Conservation (phyloP, 2,888 invertebrate species). For the Altica lythri region DNA sequence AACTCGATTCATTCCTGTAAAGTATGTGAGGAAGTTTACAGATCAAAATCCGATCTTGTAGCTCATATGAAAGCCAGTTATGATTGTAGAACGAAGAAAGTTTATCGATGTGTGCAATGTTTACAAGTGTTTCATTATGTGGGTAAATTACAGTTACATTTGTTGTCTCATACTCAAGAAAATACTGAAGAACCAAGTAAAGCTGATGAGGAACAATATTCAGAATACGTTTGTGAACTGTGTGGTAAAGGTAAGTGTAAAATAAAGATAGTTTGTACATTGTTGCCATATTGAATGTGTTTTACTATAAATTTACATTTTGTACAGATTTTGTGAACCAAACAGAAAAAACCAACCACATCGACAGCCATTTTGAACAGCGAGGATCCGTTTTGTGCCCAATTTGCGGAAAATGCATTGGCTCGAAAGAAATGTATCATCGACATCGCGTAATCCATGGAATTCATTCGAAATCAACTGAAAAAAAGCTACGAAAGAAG, state of each 20-base stretch:
- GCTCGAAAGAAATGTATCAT: slow-evolving; percentile 18
- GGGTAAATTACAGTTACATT: slow-evolving; percentile 20
- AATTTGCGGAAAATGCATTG: slow-evolving; percentile 19
- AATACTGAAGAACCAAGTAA: slow-evolving; percentile 2
- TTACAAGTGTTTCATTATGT: slow-evolving; percentile 14
- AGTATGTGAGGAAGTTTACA: slow-evolving; percentile 21
- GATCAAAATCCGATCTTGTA: slow-evolving; percentile 9
- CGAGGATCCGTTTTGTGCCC: slow-evolving; percentile 18
- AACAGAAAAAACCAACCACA: slow-evolving; percentile 11
- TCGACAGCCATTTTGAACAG: slow-evolving; percentile 16
- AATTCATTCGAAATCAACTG: neutral
- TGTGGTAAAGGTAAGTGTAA: slow-evolving; percentile 17
- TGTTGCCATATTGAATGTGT: neutral
- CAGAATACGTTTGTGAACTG: slow-evolving; percentile 12
- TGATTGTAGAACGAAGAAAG: slow-evolving; percentile 20
- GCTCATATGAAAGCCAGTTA: slow-evolving; percentile 19
- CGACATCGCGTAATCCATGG: slow-evolving; percentile 9
- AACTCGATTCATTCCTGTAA: slow-evolving; percentile 18
- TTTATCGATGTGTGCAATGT: slow-evolving; percentile 15
- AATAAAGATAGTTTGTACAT: neutral
- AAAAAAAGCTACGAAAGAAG: slow-evolving; percentile 2
- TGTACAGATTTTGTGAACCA: slow-evolving; percentile 4
- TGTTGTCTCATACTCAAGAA: slow-evolving; percentile 18
- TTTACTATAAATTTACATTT: neutral
- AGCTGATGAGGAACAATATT: slow-evolving; percentile 1